These are phyloP conservation scores for Thecocarcelia acutangulata DNA, from an alignment of 2,888 invertebrate genomes.

Conservation along the genomic window DNA sequence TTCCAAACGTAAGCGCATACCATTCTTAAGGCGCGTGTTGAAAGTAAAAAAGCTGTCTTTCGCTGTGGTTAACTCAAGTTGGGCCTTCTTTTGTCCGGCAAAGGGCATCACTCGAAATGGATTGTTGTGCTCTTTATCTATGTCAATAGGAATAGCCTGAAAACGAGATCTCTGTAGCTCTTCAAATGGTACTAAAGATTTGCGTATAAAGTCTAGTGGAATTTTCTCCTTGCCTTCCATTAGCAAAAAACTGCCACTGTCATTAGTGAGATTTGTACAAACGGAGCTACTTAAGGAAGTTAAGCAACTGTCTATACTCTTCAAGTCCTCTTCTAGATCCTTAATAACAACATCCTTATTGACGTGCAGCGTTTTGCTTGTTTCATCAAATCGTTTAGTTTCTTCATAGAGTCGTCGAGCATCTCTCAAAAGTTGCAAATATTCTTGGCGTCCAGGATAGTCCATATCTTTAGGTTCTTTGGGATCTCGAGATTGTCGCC, in stretches of 20 bases:
- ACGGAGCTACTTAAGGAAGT: conserved; percentile 78
- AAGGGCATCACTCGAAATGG: conserved; percentile 78
- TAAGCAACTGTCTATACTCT: conserved; percentile 79
- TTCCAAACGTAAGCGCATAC: conserved; percentile 77
- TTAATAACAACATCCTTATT: conserved; percentile 73
- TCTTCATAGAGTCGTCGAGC: conserved; percentile 74
- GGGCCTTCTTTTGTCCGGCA: conserved; percentile 78
- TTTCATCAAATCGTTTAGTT: conserved; percentile 65
- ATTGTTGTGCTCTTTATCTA: conserved; percentile 75
- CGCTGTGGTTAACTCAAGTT: conserved; percentile 72
- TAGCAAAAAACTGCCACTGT: conserved; percentile 79
- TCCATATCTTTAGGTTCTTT: conserved; percentile 72
- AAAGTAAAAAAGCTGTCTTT: conserved; percentile 79
- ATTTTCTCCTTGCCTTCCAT: conserved; percentile 78
- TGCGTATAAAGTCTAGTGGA: conserved; percentile 79
- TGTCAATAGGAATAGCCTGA: conserved; percentile 75
- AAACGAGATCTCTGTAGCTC: conserved; percentile 78
- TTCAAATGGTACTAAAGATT: conserved; percentile 79
- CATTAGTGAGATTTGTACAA: conserved; percentile 79
- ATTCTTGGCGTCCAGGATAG: conserved; percentile 76
- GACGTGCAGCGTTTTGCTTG: conserved; percentile 72
- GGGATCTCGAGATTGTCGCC: conserved; percentile 74
- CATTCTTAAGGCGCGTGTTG: conserved; percentile 76
- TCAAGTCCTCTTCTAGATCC: conserved; percentile 77
- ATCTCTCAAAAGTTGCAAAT: conserved; percentile 75